phyloP scores from a whole-genome alignment of 2,113 vertebrate genomes.

The Cinclus mexicanus region DNA sequence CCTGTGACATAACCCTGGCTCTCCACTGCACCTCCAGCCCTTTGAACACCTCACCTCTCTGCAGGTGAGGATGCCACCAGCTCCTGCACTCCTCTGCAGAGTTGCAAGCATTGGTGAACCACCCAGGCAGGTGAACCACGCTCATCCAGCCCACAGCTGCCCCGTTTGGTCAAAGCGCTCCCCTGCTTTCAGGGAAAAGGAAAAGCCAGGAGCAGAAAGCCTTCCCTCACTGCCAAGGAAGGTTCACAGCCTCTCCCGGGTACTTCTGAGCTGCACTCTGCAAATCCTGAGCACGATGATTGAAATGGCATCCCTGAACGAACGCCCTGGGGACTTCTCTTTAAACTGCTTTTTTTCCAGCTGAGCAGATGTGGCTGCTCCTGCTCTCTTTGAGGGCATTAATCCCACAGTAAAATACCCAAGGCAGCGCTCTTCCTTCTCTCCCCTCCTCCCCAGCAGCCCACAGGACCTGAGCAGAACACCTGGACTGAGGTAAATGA shows the following conservation, averaged over 20 bases:
- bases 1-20: background rate
- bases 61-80: background rate
- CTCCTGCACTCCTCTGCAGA: background rate
- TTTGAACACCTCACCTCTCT: background rate
- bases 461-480: background rate
- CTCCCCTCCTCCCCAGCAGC: background rate
- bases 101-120: background rate
- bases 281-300: fast-evolving
- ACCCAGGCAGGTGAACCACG: background rate
- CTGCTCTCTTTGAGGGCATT: background rate
- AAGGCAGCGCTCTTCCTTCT: background rate
- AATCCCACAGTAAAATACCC: background rate
- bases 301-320: background rate
- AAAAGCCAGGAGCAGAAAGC: background rate
- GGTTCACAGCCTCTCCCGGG: background rate
- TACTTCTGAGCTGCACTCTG: background rate
- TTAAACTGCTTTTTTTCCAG: background rate
- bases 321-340: background rate
- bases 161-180: no score
- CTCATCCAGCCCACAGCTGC: fast-evolving
- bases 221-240: background rate
- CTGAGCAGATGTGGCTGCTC: background rate
- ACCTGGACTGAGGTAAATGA: no score
- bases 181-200: background rate
- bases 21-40: background rate